These are phyloP conservation scores for Loripinus fragilis DNA, from an alignment of 2,888 invertebrate genomes.

Conservation along the genomic window DNA sequence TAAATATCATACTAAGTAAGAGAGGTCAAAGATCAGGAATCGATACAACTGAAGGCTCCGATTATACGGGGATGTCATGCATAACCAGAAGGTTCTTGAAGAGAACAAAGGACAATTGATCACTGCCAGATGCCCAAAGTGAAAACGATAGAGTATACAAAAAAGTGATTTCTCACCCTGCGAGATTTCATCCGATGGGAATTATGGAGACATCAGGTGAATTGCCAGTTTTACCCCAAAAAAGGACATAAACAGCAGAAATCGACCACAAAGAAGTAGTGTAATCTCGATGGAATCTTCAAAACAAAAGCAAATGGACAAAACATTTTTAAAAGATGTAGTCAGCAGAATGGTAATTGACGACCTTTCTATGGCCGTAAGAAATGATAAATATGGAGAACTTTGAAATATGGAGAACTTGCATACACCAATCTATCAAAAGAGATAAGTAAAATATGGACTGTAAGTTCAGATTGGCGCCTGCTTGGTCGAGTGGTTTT, in stretches of 20 bases:
- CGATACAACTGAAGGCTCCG: too few relatives aligned
- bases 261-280: neutral
- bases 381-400: slow-evolving; percentile 7
- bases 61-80: neutral
- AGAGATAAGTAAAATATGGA: neutral
- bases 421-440: neutral
- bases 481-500: neutral
- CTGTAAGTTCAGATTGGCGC: neutral
- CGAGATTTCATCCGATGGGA: neutral
- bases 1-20: too few relatives aligned
- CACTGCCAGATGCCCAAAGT: neutral
- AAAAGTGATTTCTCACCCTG: neutral
- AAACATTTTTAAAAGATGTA: neutral
- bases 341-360: neutral
- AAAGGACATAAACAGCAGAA: neutral
- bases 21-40: too few relatives aligned
- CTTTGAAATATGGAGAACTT: too few relatives aligned
- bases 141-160: neutral
- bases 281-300: neutral
- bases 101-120: neutral
- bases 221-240: neutral
- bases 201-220: neutral
- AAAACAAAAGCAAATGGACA: neutral
- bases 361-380: neutral
- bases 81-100: neutral